Base-by-base conservation (phyloP, 2,888 invertebrate species). In the Pimpla rufipes region DNA sequence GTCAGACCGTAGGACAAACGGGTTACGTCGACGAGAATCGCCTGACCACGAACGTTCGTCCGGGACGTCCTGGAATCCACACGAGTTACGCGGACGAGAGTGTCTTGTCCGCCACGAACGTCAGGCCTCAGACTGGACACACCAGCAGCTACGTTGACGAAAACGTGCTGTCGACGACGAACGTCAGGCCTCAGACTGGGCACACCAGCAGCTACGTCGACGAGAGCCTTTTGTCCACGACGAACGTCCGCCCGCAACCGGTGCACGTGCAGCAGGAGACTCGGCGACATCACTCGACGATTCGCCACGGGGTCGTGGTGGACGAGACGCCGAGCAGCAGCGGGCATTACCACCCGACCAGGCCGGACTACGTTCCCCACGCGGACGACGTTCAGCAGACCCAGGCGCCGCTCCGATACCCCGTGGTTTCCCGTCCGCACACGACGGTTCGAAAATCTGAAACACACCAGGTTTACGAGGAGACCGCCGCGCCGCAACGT, bases 1-100 rank as follows among this genome's bases (percentile, higher is more conserved):
- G 13, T 55, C 73, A 74, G 18, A 29, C 37, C 0, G 21, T 16
- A 8, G 79, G 37, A 18, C 57, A 62, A 6, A 40, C 37, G 10
- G 75, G 62, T 35, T 82, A 82, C 23, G 74, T 62, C n/a, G 37
- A 74, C 18, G 47, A 40, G 18, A 40, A 57, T 70, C 10, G 21
- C 18, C 21, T n/a, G 11, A 50, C 29, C 4, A 52, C 68, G 59
- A 78, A 0, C 13, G 11, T n/a, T 7, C 23, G 35, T n/a, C 50
- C 16, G 16, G n/a, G 47, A 47, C 29, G 29, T 5, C n/a, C n/a
- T n/a, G n/a, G n/a, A n/a, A 5, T 29, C 29, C 57, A 62, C 10
- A 29, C 37, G 10, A 70, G 62, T 21, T 82, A 82, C 23, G 74
- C 55, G 10, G 37, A 74, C 29, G 47, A 40, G 18, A 23, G 47